Percentiles rank a stretch among this genome's conserved stretches.
phyloP scores from a whole-genome alignment of 2,888 invertebrate genomes.

The Monochamus alternatus region DNA sequence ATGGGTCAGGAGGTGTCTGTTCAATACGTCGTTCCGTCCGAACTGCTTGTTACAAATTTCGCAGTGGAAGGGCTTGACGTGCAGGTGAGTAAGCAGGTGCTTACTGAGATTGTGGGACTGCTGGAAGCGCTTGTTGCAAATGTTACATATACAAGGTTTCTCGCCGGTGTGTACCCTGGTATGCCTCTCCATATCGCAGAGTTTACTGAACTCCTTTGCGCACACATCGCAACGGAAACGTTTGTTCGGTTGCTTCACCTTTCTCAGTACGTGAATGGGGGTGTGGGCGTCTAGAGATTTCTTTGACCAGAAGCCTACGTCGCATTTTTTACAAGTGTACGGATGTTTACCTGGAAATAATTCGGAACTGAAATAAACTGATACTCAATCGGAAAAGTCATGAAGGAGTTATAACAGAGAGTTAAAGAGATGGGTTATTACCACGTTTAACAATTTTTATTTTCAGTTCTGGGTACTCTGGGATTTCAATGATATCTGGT shows the following conservation, averaged over 20 bases:
- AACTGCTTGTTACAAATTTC: constrained; percentile 68
- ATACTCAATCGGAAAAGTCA: background rate
- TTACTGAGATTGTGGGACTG: constrained; percentile 68
- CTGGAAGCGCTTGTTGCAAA: constrained; percentile 64
- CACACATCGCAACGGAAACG: constrained; percentile 66
- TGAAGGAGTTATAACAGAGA: background rate
- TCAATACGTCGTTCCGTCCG: constrained; percentile 67
- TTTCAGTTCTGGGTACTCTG: constrained; percentile 47
- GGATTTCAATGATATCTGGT: constrained; percentile 42
- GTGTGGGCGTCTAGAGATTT: constrained; percentile 61
- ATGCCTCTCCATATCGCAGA: constrained; percentile 68
- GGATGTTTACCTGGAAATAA: constrained; percentile 64
- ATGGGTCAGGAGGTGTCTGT: constrained; percentile 67
- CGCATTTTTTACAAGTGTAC: constrained; percentile 65
- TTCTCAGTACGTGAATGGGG: constrained; percentile 63
- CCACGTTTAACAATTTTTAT: constrained; percentile 48
- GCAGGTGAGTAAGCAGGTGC: constrained; percentile 67
- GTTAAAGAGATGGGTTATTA: constrained; percentile 14
- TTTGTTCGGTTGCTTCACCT: constrained; percentile 56
- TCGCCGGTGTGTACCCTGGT: constrained; percentile 68
- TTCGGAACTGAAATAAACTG: background rate
- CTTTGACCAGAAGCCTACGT: constrained; percentile 61
- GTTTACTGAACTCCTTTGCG: constrained; percentile 65
- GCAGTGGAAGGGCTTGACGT: constrained; percentile 66
- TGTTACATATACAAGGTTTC: constrained; percentile 67